phyloP scores from a whole-genome alignment of 2,888 invertebrate genomes.

The Alcis repandata region DNA sequence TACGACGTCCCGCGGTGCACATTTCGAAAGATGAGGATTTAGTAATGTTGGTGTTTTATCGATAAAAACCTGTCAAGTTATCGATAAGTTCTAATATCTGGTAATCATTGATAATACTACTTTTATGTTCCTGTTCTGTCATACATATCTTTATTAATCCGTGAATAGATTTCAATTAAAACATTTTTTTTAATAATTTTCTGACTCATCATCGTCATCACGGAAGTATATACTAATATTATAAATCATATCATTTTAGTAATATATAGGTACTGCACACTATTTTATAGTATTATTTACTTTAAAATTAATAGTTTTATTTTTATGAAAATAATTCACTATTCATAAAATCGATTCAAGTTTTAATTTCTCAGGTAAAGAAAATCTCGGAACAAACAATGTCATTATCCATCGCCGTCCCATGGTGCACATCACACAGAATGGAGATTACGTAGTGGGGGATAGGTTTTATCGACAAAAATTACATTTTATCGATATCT shows the following conservation, averaged over 20 bases:
- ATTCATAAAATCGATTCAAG: no score
- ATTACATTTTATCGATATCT: constrained; percentile 56
- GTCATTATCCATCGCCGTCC: constrained; percentile 10
- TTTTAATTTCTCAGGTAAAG: not conserved
- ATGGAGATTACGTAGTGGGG: constrained; percentile 1
- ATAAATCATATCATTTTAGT: no score
- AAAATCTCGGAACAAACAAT: not conserved
- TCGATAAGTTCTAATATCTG: constrained; percentile 4
- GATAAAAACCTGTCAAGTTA: constrained; percentile 29
- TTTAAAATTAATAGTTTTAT: no score
- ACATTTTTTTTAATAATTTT: no score
- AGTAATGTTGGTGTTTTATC: constrained; percentile 38
- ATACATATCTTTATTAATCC: no score
- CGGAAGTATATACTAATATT: no score
- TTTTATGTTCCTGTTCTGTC: not conserved
- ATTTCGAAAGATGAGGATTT: constrained; percentile 59
- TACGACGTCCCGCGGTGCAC: constrained; percentile 54
- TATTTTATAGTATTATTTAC: no score
- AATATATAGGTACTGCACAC: no score
- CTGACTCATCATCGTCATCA: no score
- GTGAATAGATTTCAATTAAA: no score
- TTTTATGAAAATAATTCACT: no score
- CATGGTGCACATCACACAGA: constrained; percentile 3
- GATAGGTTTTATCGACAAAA: constrained; percentile 39
- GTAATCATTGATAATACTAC: no score